Evolutionary conservation across 2,888 invertebrate species (phyloP).

Genomic region (Andricus quercusramuli): DNA sequence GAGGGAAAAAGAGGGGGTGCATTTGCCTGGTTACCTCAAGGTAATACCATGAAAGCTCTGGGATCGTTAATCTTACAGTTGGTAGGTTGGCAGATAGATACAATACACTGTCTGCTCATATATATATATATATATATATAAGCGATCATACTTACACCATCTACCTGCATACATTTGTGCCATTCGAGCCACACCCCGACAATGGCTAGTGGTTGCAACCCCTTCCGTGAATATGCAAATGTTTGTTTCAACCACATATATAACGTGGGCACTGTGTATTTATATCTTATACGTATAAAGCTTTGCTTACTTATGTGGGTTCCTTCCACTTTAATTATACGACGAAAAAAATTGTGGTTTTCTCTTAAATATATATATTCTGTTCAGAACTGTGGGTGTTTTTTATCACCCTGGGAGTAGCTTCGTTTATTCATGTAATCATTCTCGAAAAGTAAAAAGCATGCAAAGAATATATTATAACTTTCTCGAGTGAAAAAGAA

Average conservation of each 20-base stretch:
- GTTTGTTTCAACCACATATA: constrained; percentile 51
- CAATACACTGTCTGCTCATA: constrained; percentile 46
- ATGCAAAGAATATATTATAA: background rate
- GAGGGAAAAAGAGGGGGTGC: background rate
- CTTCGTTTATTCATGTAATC: constrained; percentile 2
- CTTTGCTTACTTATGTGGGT: constrained; percentile 1
- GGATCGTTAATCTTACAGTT: constrained; percentile 69
- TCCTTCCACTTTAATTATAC: constrained; percentile 10
- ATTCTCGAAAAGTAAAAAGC: background rate
- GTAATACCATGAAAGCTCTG: constrained; percentile 65
- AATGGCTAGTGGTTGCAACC: constrained; percentile 54
- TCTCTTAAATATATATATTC: background rate
- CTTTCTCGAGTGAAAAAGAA: too few relatives aligned
- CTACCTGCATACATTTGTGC: constrained; percentile 32
- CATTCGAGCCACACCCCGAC: constrained; percentile 51
- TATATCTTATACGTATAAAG: background rate
- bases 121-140: constrained; percentile 47
- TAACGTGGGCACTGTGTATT: background rate
- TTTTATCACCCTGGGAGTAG: background rate
- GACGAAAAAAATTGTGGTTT: background rate
- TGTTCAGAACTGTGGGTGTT: constrained; percentile 2
- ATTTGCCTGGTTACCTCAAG: constrained; percentile 43
- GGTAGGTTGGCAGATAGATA: constrained; percentile 54
- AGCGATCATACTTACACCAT: constrained; percentile 36
- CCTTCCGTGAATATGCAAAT: constrained; percentile 55